A percentile compares a stretch with the other conserved stretches of the same genome.
Evolutionary conservation across 2,797 vertebrate genomes (phyloP).

Genomic region (Chiroxiphia lanceolata): DNA sequence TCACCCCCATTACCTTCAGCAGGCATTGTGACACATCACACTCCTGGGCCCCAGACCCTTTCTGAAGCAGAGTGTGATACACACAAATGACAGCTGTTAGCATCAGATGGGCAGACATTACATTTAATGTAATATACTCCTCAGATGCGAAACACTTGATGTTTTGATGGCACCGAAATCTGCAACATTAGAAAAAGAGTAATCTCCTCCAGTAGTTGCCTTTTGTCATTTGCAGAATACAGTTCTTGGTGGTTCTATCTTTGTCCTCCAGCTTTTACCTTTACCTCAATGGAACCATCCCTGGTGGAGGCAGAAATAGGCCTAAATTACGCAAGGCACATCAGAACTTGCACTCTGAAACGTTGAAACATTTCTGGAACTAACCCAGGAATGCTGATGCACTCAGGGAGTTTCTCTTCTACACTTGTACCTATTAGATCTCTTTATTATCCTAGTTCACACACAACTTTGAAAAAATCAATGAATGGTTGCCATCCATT

Average conservation of each 20-base stretch:
- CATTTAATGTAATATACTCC: neutral
- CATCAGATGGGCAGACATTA: neutral
- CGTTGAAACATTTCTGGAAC: neutral
- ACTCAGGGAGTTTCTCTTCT: neutral
- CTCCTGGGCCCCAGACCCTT: neutral
- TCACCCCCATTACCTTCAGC: neutral
- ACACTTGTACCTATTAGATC: neutral
- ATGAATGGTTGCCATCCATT: neutral
- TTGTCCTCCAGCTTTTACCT: neutral
- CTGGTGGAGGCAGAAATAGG: neutral
- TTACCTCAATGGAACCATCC: neutral
- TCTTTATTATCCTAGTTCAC: slow-evolving; percentile 1
- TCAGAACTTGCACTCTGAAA: neutral
- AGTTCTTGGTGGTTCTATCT: neutral
- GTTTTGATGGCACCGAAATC: neutral
- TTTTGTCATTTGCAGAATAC: neutral
- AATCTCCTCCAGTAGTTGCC: neutral
- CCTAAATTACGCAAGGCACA: neutral
- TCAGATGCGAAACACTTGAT: neutral
- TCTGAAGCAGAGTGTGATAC: neutral
- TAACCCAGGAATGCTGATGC: neutral
- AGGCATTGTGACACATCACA: neutral
- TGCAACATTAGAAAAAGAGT: neutral
- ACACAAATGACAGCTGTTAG: neutral
- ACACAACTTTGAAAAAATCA: slow-evolving; percentile 20